phyloP scores from a whole-genome alignment of 2,888 invertebrate genomes.

The Tipula vernalis region DNA sequence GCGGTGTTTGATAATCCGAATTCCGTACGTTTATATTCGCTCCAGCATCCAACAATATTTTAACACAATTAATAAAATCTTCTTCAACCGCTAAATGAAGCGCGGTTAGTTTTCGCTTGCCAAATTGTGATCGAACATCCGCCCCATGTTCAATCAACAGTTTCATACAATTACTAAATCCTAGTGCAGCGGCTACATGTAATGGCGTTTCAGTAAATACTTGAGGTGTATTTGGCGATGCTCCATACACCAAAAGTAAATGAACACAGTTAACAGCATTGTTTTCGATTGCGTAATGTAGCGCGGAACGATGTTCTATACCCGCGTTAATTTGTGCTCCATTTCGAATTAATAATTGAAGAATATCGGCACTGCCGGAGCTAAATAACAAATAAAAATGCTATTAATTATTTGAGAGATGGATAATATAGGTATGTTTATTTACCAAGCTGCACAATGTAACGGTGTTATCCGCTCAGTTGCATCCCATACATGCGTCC shows the following conservation, averaged over 20 bases:
- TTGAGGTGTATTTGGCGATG: conserved; percentile 72
- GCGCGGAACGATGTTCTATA: conserved; percentile 52
- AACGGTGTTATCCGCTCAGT: conserved; percentile 57
- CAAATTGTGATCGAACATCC: conserved; percentile 62
- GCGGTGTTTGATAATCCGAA: conserved; percentile 63
- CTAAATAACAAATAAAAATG: conserved; percentile 18
- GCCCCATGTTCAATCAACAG: conserved; percentile 66
- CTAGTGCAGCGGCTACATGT: conserved; percentile 67
- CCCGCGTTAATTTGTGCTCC: conserved; percentile 75
- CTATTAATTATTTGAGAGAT: not conserved
- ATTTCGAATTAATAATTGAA: conserved; percentile 49
- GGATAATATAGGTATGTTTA: not conserved
- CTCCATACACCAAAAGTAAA: conserved; percentile 60
- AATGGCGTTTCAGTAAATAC: conserved; percentile 75
- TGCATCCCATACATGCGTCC: conserved; percentile 60
- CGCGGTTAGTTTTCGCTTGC: conserved; percentile 60
- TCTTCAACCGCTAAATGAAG: conserved; percentile 77
- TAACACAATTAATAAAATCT: conserved; percentile 65
- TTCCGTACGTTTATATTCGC: conserved; percentile 67
- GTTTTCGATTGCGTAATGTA: conserved; percentile 75
- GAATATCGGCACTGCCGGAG: conserved; percentile 32
- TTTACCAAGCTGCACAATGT: conserved; percentile 60
- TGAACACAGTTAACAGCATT: conserved; percentile 60
- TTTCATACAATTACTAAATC: conserved; percentile 54
- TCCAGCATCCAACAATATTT: conserved; percentile 56